These are phyloP conservation scores for Xiphophorus hellerii DNA, from an alignment of 2,113 vertebrate genomes.

Conservation along the genomic window DNA sequence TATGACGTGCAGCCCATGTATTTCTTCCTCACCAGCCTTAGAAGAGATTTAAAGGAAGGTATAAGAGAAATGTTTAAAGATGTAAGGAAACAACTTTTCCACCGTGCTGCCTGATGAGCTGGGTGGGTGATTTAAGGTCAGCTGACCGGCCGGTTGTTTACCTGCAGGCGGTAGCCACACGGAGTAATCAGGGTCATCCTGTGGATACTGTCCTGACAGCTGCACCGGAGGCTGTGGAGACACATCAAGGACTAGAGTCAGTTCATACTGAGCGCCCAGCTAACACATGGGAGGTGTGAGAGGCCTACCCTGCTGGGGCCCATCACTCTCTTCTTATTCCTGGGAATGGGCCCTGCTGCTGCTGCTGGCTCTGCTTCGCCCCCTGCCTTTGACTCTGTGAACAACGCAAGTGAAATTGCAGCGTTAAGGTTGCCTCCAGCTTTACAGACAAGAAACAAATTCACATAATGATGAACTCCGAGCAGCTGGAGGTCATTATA, in stretches of 20 bases:
- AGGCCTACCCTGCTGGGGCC: constrained; percentile 83
- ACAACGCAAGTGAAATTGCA: background rate
- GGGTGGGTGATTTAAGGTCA: constrained; percentile 2
- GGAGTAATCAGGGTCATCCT: constrained; percentile 96
- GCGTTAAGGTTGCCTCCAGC: too few species aligned
- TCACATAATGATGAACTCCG: too few species aligned
- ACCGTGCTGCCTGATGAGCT: background rate
- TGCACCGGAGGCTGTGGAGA: constrained; percentile 77
- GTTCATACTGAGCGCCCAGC: background rate
- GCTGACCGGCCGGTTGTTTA: constrained; percentile 59
- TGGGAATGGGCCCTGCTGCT: constrained; percentile 49
- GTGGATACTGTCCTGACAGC: constrained; percentile 86
- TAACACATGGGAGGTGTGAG: background rate
- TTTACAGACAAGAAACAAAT: too few species aligned
- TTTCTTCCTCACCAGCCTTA: background rate
- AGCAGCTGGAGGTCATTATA: too few species aligned
- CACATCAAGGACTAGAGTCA: background rate
- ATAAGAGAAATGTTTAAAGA: too few species aligned
- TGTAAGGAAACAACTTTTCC: background rate
- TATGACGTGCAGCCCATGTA: constrained; percentile 13
- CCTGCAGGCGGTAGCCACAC: constrained; percentile 95
- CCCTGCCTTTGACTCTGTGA: constrained; percentile 50
- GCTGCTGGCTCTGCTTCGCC: constrained; percentile 21
- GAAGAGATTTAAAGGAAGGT: too few species aligned
- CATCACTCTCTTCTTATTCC: constrained; percentile 79